Evolutionary conservation across 2,113 vertebrate species (phyloP).

Genomic region (Eidolon helvum): DNA sequence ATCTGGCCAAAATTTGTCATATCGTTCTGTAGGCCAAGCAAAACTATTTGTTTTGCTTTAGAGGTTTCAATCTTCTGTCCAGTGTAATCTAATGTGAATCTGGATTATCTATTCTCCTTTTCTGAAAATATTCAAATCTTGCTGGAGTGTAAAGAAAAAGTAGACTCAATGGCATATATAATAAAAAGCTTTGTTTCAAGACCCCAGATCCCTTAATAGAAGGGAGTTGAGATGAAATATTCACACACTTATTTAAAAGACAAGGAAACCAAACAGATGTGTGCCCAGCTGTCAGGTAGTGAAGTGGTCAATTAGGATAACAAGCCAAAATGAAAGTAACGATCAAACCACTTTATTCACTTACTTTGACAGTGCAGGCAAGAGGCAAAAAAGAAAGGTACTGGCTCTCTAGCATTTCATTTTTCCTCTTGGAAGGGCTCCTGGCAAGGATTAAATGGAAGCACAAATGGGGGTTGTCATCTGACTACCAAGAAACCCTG

Average conservation of each 20-base stretch:
- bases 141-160: not conserved
- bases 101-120: not conserved
- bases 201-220: not conserved
- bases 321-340: not conserved
- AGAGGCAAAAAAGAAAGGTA: not conserved
- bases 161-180: not conserved
- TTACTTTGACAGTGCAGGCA: not conserved
- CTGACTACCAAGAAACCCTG: not conserved
- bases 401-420: not conserved
- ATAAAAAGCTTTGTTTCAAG: conserved; percentile 18
- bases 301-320: not conserved
- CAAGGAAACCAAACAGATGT: not conserved
- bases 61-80: not conserved
- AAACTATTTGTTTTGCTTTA: conserved; percentile 20
- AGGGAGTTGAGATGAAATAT: not conserved
- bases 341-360: not conserved
- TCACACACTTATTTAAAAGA: conserved; percentile 6
- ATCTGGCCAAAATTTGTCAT: conserved; percentile 43
- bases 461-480: not conserved
- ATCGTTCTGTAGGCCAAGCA: conserved; percentile 16
- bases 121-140: conserved; percentile 51
- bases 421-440: not conserved
- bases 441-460: not conserved
- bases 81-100: conserved; percentile 25
- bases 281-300: not conserved